Base-by-base conservation (phyloP, 2,113 vertebrate genomes). In the Nibea coibor region DNA sequence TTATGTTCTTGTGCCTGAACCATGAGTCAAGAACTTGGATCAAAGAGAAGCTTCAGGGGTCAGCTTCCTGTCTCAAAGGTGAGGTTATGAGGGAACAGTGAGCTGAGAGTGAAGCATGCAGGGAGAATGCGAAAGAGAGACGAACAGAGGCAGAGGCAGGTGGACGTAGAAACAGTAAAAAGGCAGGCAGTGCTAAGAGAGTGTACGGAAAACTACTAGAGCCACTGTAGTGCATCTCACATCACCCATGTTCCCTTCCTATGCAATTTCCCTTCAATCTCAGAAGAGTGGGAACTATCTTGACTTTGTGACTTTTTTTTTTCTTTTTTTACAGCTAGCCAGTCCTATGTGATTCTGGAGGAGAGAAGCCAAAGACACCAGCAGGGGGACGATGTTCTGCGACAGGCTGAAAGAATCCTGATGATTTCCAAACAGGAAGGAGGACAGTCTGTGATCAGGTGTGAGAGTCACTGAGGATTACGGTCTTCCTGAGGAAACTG, bases 401-500 rank as follows among this genome's bases (percentile, higher is more conserved):
- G 39, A 68, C 50, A 56, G 70, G 50, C 35, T 6, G 8, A 67
- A 48, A 48, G 50, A 71, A 69, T 59, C 64, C 66, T 42, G 75
- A 20, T 45, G 80, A 77, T 65, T 73, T 79, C 59, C 72, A 61
- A 72, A 57, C 62, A 80, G 58, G 43, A 72, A 83, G 57, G 35
- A 78, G 50, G 70, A 83, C 48, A 68, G 71, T 83, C 64, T 35
- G 42, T 48, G 3, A 61, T 70, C 64, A 83, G 86, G 63, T 66
- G 65, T 31, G n/a, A 39, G 51, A 61, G 72, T 58, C 73, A 42
- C 47, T 62, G 80, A 80, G 70, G 59, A 66, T 75, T 10, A 57
- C 63, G 57, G 10, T 56, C 65, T 78, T 90, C 88, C 79, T 86
- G 80, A 80, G 82, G 39, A 80, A 75, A 62, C 58, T 57, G n/a